Conservation (phyloP, 2,113 vertebrate species). For the Dasypus novemcinctus region DNA sequence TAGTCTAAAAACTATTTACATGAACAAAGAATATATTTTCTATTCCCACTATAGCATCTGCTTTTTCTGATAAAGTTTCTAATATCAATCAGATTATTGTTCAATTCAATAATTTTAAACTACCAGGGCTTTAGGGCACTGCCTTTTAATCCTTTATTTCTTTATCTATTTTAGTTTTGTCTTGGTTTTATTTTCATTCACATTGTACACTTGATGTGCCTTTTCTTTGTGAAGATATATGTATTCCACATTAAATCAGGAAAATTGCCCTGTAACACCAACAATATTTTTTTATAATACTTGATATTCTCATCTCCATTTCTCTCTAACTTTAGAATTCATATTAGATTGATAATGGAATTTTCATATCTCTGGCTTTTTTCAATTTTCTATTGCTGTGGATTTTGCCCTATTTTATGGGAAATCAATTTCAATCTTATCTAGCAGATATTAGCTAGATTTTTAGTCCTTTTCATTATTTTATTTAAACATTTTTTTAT, state of each 20-base stretch:
- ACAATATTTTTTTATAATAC: not conserved
- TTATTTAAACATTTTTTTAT: not conserved
- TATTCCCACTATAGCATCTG: not conserved
- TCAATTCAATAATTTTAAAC: not conserved
- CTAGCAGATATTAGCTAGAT: not conserved
- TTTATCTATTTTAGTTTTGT: not conserved
- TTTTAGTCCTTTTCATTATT: not conserved
- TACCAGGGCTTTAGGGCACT: not conserved
- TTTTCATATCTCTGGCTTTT: not conserved
- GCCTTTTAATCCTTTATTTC: not conserved
- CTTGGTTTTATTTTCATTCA: not conserved
- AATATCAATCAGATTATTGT: not conserved
- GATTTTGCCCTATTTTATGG: not conserved
- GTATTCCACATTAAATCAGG: not conserved
- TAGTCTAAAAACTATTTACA: not conserved
- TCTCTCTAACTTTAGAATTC: not conserved
- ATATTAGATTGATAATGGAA: not conserved
- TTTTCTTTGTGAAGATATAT: not conserved
- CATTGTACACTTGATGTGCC: not conserved
- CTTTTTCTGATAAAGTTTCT: not conserved
- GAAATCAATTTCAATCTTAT: not conserved
- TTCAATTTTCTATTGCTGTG: not conserved
- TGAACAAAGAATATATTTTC: not conserved
- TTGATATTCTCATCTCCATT: not conserved
- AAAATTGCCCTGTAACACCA: not conserved